phyloP scores from a whole-genome alignment of 2,113 vertebrate species.

The Polyodon spathula region DNA sequence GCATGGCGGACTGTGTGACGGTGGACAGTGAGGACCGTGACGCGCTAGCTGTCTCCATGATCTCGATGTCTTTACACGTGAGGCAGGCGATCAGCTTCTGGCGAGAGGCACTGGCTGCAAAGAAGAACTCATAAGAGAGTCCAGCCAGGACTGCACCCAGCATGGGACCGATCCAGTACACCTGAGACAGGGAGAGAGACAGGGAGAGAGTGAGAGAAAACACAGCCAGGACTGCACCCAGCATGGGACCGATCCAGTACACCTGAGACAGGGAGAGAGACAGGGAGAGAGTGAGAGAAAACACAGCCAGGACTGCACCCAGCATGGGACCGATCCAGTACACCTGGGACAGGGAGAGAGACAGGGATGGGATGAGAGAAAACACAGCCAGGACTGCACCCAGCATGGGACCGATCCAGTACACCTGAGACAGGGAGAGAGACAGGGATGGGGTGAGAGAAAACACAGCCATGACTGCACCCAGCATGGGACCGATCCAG shows the following conservation, averaged over 20 bases:
- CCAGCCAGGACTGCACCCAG: constrained; percentile 57
- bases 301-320: too few relatives aligned
- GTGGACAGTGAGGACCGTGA: constrained; percentile 62
- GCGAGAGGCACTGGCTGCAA: constrained; percentile 52
- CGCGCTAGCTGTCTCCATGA: constrained; percentile 62
- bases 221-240: constrained; percentile 56
- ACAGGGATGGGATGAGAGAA: too few relatives aligned
- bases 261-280: constrained; percentile 38
- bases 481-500: too few relatives aligned
- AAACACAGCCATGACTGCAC: too few relatives aligned
- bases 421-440: too few relatives aligned
- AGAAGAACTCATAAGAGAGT: constrained; percentile 64
- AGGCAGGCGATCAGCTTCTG: constrained; percentile 68
- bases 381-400: too few relatives aligned
- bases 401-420: too few relatives aligned
- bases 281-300: not conserved
- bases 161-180: constrained; percentile 65
- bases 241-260: constrained; percentile 58
- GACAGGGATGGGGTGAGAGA: too few relatives aligned
- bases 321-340: too few relatives aligned
- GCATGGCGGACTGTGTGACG: constrained; percentile 42
- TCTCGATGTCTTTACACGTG: constrained; percentile 62
- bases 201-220: not conserved
- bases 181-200: constrained; percentile 31
- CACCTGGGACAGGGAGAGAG: too few relatives aligned